These are phyloP conservation scores for Drosophila bocki DNA, from an alignment of 1,140 invertebrate genomes.

Conservation along the genomic window DNA sequence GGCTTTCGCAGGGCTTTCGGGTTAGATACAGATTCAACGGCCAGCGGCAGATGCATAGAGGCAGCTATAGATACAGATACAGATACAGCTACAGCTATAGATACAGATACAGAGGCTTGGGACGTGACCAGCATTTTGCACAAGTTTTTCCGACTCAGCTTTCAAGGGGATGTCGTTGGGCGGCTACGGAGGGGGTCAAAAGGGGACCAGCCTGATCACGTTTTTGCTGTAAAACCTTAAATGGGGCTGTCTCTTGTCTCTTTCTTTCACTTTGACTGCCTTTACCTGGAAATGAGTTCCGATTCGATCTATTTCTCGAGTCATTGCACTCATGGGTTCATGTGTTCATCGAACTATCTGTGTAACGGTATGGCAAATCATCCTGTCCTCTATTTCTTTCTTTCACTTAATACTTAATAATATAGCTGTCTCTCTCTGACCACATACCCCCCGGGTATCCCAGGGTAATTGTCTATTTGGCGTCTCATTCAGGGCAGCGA, in stretches of 20 bases:
- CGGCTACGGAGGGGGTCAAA: neutral
- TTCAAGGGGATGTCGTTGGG: slow-evolving; percentile 9
- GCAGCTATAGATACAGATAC: slow-evolving; percentile 8
- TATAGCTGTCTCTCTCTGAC: neutral
- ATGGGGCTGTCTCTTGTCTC: slow-evolving; percentile 13
- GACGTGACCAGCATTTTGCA: slow-evolving; percentile 45
- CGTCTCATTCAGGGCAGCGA: slow-evolving; percentile 24
- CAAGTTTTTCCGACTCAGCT: slow-evolving; percentile 23
- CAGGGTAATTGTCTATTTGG: slow-evolving; percentile 10
- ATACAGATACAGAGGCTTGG: slow-evolving; percentile 20
- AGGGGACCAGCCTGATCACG: slow-evolving; percentile 49
- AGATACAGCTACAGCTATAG: slow-evolving; percentile 14
- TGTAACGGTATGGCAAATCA: slow-evolving; percentile 17
- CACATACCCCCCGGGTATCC: neutral
- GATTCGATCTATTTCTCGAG: slow-evolving; percentile 35
- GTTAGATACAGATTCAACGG: slow-evolving; percentile 18
- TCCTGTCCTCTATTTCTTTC: slow-evolving; percentile 6
- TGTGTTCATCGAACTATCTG: slow-evolving; percentile 44
- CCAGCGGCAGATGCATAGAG: neutral
- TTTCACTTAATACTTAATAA: neutral
- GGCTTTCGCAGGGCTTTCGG: slow-evolving; percentile 31
- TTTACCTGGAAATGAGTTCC: slow-evolving; percentile 27
- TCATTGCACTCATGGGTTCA: slow-evolving; percentile 44
- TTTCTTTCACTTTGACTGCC: neutral
- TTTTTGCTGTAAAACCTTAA: slow-evolving; percentile 54